Percentiles rank a stretch among this genome's conserved stretches.
These are phyloP conservation scores for Chrysotoxum bicinctum DNA, from an alignment of 2,888 invertebrate genomes.

Conservation along the genomic window DNA sequence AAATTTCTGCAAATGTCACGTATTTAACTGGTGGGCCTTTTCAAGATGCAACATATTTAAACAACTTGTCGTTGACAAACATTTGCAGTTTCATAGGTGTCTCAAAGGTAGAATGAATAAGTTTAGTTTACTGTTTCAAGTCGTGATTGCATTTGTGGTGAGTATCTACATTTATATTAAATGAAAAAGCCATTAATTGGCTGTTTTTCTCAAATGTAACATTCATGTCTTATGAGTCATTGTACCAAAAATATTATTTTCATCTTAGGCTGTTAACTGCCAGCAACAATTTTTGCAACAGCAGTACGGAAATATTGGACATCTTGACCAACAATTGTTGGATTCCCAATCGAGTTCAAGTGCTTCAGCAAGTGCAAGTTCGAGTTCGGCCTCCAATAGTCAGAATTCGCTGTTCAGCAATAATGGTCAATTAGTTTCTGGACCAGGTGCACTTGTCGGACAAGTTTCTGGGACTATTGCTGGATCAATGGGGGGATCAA, in stretches of 20 bases:
- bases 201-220: not conserved
- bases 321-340: constrained; percentile 16
- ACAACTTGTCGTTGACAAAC: constrained; percentile 41
- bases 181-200: constrained; percentile 1
- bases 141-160: constrained; percentile 79
- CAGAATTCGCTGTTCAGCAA: constrained; percentile 29
- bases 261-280: constrained; percentile 48
- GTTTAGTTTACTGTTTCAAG: constrained; percentile 77
- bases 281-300: constrained; percentile 42
- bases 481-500: constrained; percentile 8
- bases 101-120: constrained; percentile 76
- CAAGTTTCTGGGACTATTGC: not conserved
- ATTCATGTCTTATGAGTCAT: constrained; percentile 2
- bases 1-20: constrained; percentile 60
- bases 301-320: constrained; percentile 23
- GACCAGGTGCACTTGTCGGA: not conserved
- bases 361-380: constrained; percentile 35
- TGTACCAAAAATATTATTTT: constrained; percentile 6
- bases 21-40: constrained; percentile 36
- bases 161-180: constrained; percentile 70
- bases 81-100: constrained; percentile 62
- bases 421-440: constrained; percentile 24
- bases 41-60: constrained; percentile 64
- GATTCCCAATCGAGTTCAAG: constrained; percentile 40
- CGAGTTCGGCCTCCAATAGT: constrained; percentile 3